Evolutionary conservation across 92 coral and sea anemone species (phyloP).

Genomic region (Epizoanthus scotinus): DNA sequence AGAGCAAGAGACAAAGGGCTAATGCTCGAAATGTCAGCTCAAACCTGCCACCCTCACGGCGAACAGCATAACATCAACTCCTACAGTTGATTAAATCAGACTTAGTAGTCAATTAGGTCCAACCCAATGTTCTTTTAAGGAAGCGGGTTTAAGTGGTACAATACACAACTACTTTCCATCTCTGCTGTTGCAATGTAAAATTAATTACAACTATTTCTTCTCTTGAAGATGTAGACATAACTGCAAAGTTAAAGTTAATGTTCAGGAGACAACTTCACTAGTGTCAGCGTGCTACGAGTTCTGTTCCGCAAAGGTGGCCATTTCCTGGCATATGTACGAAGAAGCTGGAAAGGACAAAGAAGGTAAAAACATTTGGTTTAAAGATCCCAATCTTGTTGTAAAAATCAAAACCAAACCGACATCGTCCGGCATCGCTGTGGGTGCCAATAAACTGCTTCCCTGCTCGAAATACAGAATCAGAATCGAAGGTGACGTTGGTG

Average conservation of each 20-base stretch:
- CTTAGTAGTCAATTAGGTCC: too few species aligned
- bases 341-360: conserved; percentile 19
- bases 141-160: too few species aligned
- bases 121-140: too few species aligned
- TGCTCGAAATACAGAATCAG: conserved; percentile 36
- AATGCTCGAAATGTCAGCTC: too few species aligned
- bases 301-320: conserved; percentile 21
- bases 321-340: conserved; percentile 39
- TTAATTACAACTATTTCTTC: too few species aligned
- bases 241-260: conserved; percentile 32
- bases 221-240: conserved; percentile 18
- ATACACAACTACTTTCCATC: too few species aligned
- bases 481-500: conserved; percentile 39
- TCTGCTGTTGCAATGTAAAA: too few species aligned
- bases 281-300: conserved; percentile 20
- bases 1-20: too few species aligned
- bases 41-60: too few species aligned
- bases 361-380: conserved; percentile 11
- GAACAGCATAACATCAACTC: too few species aligned
- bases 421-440: conserved; percentile 30
- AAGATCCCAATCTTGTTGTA: conserved; percentile 1
- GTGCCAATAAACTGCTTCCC: conserved; percentile 18
- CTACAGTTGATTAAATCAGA: too few species aligned
- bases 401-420: conserved; percentile 37
- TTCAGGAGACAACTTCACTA: conserved; percentile 21